Evolutionary conservation across 2,113 vertebrate genomes (phyloP).

Genomic region (Crotalus tigris): DNA sequence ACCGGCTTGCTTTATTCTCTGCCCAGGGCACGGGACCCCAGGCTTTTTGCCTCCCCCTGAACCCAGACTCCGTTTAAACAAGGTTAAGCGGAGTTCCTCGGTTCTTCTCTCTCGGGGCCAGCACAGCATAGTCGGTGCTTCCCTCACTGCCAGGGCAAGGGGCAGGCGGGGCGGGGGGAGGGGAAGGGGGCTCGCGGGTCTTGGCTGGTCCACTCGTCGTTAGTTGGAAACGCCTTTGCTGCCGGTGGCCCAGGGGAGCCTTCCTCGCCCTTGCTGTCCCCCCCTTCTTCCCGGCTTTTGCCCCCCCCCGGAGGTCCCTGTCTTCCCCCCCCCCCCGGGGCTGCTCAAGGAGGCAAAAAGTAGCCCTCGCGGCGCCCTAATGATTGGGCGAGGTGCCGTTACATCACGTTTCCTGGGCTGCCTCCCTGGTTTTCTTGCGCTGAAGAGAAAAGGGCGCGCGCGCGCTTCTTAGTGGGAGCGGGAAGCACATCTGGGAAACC

Average conservation of each 20-base stretch:
- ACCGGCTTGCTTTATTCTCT: background rate
- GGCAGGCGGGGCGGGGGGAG: background rate
- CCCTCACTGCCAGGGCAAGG: conserved; percentile 13
- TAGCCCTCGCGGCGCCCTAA: conserved; percentile 29
- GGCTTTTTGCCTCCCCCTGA: background rate
- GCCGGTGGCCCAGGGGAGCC: background rate
- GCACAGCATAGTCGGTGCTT: background rate
- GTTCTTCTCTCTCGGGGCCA: background rate
- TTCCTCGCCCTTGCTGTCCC: too few species aligned
- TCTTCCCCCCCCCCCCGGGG: too few species aligned
- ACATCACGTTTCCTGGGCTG: conserved; percentile 56
- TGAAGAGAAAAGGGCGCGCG: conserved; percentile 56
- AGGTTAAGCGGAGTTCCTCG: background rate
- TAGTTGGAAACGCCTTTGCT: background rate
- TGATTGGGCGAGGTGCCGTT: conserved; percentile 62
- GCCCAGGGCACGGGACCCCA: background rate
- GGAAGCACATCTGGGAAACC: conserved; percentile 57
- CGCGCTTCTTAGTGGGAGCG: conserved; percentile 49
- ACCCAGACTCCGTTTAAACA: background rate
- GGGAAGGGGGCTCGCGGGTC: background rate
- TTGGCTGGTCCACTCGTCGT: background rate
- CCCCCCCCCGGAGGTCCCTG: background rate
- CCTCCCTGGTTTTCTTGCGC: background rate
- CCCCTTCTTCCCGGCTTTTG: background rate
- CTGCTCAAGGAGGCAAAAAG: background rate